Evolutionary conservation across 1,140 invertebrate species (phyloP), one percentile per base, ranked within the genome.

Genomic region (Mylabris phalerata): DNA sequence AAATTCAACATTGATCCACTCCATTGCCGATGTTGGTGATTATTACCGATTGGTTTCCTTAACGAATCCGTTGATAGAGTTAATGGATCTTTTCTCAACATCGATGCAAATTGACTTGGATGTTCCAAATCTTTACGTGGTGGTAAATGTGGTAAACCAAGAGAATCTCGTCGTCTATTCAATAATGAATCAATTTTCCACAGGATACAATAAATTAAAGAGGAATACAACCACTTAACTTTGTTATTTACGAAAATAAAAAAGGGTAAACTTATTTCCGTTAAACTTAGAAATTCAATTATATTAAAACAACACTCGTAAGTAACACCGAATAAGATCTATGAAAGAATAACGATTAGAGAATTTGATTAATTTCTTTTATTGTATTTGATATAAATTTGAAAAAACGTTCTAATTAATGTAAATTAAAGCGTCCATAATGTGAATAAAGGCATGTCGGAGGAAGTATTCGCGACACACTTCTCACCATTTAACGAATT

Each of bases 21-120:
- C 74, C 74, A 64, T 66, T 39, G 66, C 66, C n/a, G 74, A 70
- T 11, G 72, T 1, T 69, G 26, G 74, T 46, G 48, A 69, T 75
- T 62, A 73, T 75, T 32, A 32, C 7, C 7, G 7, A 32, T 3
- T 7, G 32, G 32, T 32, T 25, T 82, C 77, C 44, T 79, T 43
- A 83, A 71, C 2, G 79, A 80, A 0, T 81, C 81, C 52, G 78
- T 77, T 0, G 82, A 84, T 0, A 79, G 75, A 5, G 77, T 79
- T 38, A 80, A 66, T 0, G 79, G 75, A 64, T 82, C 82, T 46
- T 78, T 76, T 0, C 85, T 75, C 27, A 88, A 73, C 0, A 82
- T 81, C 46, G 79, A 81, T 4, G 85, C 81, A 66, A 88, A 89
- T 1, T 76, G 76, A 3, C 85, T 85, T 0, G 85, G 85, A 69